Percentiles rank a stretch among this genome's conserved stretches.
Evolutionary conservation across 1,140 invertebrate species (phyloP).

Genomic region (Condylostylus longicornis): DNA sequence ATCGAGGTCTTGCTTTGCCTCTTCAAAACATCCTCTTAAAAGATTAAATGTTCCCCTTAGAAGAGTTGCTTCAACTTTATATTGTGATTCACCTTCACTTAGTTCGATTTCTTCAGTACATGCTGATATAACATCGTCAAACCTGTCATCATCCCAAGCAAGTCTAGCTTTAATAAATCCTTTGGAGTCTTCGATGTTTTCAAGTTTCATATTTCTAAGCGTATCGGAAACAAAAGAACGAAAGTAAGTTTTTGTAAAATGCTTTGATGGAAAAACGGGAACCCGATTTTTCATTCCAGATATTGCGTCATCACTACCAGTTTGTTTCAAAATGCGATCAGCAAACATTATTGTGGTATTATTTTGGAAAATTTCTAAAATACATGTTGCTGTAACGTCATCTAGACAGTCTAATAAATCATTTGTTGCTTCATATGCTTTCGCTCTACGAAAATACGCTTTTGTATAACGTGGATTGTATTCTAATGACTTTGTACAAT

Average conservation of each 20-base stretch:
- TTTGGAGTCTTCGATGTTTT: constrained; percentile 28
- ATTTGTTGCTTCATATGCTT: constrained; percentile 62
- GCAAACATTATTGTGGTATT: constrained; percentile 60
- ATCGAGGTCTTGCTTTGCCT: constrained; percentile 56
- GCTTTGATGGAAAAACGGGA: constrained; percentile 62
- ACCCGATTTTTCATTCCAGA: constrained; percentile 50
- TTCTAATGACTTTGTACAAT: constrained; percentile 73
- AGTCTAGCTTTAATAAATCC: constrained; percentile 50
- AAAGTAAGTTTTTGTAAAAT: constrained; percentile 74
- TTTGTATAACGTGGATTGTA: constrained; percentile 80
- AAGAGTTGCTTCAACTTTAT: constrained; percentile 51
- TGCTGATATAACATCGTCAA: constrained; percentile 58
- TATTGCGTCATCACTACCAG: constrained; percentile 54
- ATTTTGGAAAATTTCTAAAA: constrained; percentile 77
- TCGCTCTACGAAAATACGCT: constrained; percentile 68
- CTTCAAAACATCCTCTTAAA: constrained; percentile 52
- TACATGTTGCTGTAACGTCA: constrained; percentile 82
- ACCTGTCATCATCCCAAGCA: constrained; percentile 52
- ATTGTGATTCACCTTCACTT: constrained; percentile 36
- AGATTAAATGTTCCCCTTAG: constrained; percentile 71
- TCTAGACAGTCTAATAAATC: constrained; percentile 68
- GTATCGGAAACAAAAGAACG: constrained; percentile 74
- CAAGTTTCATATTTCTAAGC: constrained; percentile 33
- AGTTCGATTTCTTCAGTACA: constrained; percentile 69
- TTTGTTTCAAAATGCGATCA: constrained; percentile 68